A percentile compares a stretch with the other conserved stretches of the same genome.
Evolutionary conservation across 2,113 vertebrate genomes (phyloP).

Genomic region (Gobio gobio): DNA sequence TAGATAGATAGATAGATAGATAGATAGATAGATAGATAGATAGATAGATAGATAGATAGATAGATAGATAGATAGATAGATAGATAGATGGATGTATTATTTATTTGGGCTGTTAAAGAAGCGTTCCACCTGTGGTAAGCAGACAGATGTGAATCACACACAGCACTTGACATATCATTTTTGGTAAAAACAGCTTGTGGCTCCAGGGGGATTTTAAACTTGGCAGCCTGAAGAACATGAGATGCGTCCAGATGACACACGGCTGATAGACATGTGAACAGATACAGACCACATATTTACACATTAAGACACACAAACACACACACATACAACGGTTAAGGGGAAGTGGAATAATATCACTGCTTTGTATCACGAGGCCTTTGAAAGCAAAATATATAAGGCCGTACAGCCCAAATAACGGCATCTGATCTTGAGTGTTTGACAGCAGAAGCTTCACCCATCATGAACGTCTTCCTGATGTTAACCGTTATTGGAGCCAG

Average conservation of each 20-base stretch:
- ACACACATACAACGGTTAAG: neutral
- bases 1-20: neutral
- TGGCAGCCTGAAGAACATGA: neutral
- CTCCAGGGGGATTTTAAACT: constrained; percentile 17
- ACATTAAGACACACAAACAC: constrained; percentile 21
- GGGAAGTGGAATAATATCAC: constrained; percentile 40
- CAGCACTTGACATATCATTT: neutral
- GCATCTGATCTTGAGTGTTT: neutral
- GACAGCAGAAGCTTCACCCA: neutral
- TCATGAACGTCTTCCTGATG: constrained; percentile 51
- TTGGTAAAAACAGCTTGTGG: neutral
- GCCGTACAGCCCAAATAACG: neutral
- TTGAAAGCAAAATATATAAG: constrained; percentile 49
- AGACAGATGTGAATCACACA: neutral
- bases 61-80: neutral
- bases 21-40: neutral
- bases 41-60: neutral
- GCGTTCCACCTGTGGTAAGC: neutral
- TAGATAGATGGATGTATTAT: neutral
- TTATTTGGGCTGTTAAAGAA: too few species aligned
- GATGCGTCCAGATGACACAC: neutral
- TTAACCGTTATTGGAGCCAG: constrained; percentile 26
- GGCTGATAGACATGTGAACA: constrained; percentile 55
- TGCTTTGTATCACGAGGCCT: constrained; percentile 59
- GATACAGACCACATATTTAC: constrained; percentile 45